Evolutionary conservation across 2,797 vertebrate genomes (phyloP), one percentile per base, ranked within the genome.

Genomic region (Sibirionetta formosa): DNA sequence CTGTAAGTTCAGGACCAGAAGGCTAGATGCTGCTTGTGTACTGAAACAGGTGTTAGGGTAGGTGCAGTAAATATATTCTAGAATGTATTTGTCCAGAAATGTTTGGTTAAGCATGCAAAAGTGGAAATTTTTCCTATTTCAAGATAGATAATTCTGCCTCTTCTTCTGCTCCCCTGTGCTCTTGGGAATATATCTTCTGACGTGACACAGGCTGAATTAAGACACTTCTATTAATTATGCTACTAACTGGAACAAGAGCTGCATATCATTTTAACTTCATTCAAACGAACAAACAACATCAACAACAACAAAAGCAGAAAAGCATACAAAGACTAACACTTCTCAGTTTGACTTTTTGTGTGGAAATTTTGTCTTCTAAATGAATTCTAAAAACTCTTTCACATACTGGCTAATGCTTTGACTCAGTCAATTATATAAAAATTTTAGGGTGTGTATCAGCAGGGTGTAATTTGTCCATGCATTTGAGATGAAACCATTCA

Each of bases 121-220:
- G 7, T 35, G 0, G 0, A 11, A 53, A 1, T 58, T 93, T 77
- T 80, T 69, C 22, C 31, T 26, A 7, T 31, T 54, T 65, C 0
- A 0, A 36, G 29, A 16, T 11, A 50, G 33, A 23, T 13, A 31
- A 16, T 16, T 2, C 27, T 61, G 31, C 46, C 69, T 46, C 23
- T 76, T 53, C 31, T 78, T 71, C 33, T 61, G 27, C 31, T 82
- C 3, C 11, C 16, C 8, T 51, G 1, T 29, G 33, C 15, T 80
- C 27, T 40, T 20, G 24, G 51, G 38, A 81, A 56, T 90, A 7
- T 31, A 23, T 36, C 33, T 82, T 20, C 26, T 64, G 27, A 17
- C 7, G 8, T 42, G 33, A 11, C 36, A 56, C 22, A 42, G 19
- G 19, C 2, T 66, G 38, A 79, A 51, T n/a, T 19, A 79, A 35